A percentile compares a stretch with the other conserved stretches of the same genome.
These are phyloP conservation scores for Drosophila ambigua DNA, from an alignment of 1,140 invertebrate genomes.

Conservation along the genomic window DNA sequence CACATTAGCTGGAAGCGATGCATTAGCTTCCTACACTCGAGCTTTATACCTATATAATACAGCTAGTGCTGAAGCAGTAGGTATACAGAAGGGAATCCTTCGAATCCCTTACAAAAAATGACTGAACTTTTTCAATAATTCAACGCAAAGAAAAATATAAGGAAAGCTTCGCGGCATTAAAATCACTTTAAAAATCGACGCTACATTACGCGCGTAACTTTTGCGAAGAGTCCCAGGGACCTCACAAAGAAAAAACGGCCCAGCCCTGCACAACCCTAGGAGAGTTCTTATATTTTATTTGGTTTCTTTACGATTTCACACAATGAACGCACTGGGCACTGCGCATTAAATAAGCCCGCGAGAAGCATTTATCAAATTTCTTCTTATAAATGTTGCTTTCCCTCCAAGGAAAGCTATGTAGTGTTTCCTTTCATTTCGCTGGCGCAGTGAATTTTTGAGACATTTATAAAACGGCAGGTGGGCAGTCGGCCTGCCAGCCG, in stretches of 20 bases:
- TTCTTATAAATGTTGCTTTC: slow-evolving; percentile 58
- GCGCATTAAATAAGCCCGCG: slow-evolving; percentile 76
- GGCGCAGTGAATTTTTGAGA: slow-evolving; percentile 54
- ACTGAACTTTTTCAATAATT: slow-evolving; percentile 58
- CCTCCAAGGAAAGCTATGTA: slow-evolving; percentile 10
- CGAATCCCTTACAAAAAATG: not conserved
- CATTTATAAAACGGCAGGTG: slow-evolving; percentile 73
- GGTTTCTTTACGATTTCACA: slow-evolving; percentile 68
- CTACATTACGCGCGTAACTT: slow-evolving; percentile 31
- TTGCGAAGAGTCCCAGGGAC: slow-evolving; percentile 9
- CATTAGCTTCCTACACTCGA: too few relatives aligned
- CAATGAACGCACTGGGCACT: slow-evolving; percentile 73
- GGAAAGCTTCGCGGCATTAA: slow-evolving; percentile 35
- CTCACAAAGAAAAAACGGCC: slow-evolving; percentile 19
- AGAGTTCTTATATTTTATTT: slow-evolving; percentile 16
- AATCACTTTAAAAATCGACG: slow-evolving; percentile 59
- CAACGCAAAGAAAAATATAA: slow-evolving; percentile 14
- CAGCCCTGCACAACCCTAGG: not conserved
- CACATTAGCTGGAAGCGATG: too few relatives aligned
- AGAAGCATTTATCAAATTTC: slow-evolving; percentile 79
- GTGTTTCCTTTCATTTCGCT: slow-evolving; percentile 27
- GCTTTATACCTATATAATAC: too few relatives aligned
- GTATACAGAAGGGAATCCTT: too few relatives aligned
- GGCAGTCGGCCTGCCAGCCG: slow-evolving; percentile 27
- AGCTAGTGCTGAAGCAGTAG: too few relatives aligned